A percentile compares a stretch with the other conserved stretches of the same genome.
These are phyloP conservation scores for Oryzaephilus surinamensis DNA, from an alignment of 1,140 invertebrate species.

Conservation along the genomic window DNA sequence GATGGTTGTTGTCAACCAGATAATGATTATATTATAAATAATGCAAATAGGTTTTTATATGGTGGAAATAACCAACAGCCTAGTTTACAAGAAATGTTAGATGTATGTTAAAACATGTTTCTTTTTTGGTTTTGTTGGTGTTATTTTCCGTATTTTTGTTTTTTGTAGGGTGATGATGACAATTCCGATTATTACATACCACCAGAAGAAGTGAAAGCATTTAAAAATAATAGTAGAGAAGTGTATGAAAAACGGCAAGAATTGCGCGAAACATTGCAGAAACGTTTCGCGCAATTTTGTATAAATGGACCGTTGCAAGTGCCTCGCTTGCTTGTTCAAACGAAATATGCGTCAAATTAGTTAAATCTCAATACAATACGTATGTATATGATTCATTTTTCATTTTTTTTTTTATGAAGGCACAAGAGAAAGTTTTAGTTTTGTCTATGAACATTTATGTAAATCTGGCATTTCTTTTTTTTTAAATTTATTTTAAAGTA, in stretches of 20 bases:
- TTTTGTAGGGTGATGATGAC: slow-evolving; percentile 45
- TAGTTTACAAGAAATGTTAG: slow-evolving; percentile 59
- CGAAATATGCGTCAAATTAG: slow-evolving; percentile 32
- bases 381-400: too few relatives aligned
- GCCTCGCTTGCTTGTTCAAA: slow-evolving; percentile 28
- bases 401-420: slow-evolving; percentile 11
- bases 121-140: background rate
- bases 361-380: too few relatives aligned
- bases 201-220: slow-evolving; percentile 69
- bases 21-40: slow-evolving; percentile 35
- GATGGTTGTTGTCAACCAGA: slow-evolving; percentile 73
- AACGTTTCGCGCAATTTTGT: slow-evolving; percentile 72
- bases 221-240: slow-evolving; percentile 62
- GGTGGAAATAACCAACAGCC: slow-evolving; percentile 38
- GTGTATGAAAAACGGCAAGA: slow-evolving; percentile 69
- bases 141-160: background rate
- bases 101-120: slow-evolving; percentile 39
- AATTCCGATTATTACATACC: slow-evolving; percentile 74
- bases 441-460: too few relatives aligned
- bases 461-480: too few relatives aligned
- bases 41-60: slow-evolving; percentile 34
- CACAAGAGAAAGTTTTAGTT: too few relatives aligned
- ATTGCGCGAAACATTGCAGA: slow-evolving; percentile 66
- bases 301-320: slow-evolving; percentile 39
- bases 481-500: too few relatives aligned